These are phyloP conservation scores for Chromoteleia sp. DNA, from an alignment of 2,888 invertebrate genomes.

Conservation along the genomic window DNA sequence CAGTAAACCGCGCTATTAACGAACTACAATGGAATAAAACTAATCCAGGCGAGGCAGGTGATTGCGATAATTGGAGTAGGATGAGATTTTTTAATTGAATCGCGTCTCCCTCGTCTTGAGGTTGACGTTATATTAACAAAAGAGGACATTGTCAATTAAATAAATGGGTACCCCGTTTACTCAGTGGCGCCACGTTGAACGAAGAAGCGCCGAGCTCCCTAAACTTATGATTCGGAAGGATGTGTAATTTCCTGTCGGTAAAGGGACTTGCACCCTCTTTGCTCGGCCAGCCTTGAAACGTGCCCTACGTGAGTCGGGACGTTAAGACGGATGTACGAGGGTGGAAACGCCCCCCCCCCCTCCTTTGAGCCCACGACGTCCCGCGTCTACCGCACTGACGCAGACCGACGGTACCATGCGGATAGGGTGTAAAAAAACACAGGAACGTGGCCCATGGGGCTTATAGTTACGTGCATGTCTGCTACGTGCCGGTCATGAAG, in stretches of 20 bases:
- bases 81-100: conserved; percentile 63
- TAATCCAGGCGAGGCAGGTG: conserved; percentile 13
- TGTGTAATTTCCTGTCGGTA: conserved; percentile 83
- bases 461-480: conserved; percentile 66
- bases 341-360: conserved; percentile 32
- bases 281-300: conserved; percentile 75
- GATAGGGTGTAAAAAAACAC: conserved; percentile 63
- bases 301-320: conserved; percentile 73
- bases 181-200: conserved; percentile 58
- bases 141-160: conserved; percentile 72
- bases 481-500: conserved; percentile 67
- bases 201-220: conserved; percentile 70
- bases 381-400: conserved; percentile 39
- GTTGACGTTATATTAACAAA: conserved; percentile 64
- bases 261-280: conserved; percentile 76
- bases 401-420: conserved; percentile 64
- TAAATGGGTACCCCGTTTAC: conserved; percentile 66
- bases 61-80: conserved; percentile 50
- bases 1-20: background rate
- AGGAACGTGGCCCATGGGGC: conserved; percentile 69
- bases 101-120: conserved; percentile 19
- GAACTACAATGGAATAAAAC: background rate
- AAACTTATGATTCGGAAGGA: conserved; percentile 80
- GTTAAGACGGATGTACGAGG: conserved; percentile 71
- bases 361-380: conserved; percentile 2